These are phyloP conservation scores for Bombus pascuorum DNA, from an alignment of 1,140 invertebrate species.

Conservation along the genomic window DNA sequence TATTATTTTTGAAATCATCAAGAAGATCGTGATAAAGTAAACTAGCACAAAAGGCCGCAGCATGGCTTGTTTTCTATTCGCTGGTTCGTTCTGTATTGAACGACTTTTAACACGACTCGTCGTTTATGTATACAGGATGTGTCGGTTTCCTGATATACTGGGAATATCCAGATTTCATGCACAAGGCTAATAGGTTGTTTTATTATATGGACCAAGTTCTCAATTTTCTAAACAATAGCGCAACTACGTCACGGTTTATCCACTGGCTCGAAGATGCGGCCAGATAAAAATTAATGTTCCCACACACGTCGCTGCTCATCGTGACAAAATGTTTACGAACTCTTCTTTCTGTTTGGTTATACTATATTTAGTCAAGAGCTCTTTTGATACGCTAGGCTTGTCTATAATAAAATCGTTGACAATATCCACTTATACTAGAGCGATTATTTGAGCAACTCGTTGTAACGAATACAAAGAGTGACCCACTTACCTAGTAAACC, in stretches of 20 bases:
- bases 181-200: constrained; percentile 46
- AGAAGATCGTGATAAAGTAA: neutral
- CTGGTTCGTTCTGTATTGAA: constrained; percentile 55
- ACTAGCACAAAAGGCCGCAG: neutral
- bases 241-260: neutral
- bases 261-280: neutral
- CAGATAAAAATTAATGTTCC: constrained; percentile 9
- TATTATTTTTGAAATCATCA: neutral
- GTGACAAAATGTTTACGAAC: neutral
- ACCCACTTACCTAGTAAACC: constrained; percentile 30
- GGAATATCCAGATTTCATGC: constrained; percentile 40
- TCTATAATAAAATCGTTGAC: neutral
- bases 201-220: constrained; percentile 31
- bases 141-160: constrained; percentile 47
- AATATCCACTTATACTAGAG: neutral
- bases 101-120: constrained; percentile 48
- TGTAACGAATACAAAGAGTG: constrained; percentile 27
- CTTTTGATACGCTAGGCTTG: neutral
- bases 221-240: constrained; percentile 30
- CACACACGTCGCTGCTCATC: neutral
- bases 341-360: neutral
- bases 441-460: constrained; percentile 13
- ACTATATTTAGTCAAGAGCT: neutral
- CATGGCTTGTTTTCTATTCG: constrained; percentile 46
- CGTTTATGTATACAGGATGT: constrained; percentile 68